Base-by-base conservation (phyloP, 1,140 invertebrate genomes). In the Pararge aegeria region DNA sequence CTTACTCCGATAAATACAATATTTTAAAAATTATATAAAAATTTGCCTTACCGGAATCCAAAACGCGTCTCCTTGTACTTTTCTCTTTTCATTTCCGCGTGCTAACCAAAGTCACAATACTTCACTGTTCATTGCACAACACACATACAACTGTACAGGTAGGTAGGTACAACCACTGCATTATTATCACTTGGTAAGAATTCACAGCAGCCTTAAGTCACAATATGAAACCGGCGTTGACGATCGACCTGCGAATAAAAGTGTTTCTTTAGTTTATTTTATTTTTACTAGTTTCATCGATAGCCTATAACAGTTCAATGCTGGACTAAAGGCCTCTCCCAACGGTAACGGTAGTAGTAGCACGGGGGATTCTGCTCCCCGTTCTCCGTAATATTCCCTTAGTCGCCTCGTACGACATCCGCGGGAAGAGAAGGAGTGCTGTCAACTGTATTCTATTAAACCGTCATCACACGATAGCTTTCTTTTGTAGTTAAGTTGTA, bases 11-110 rank as follows among this genome's bases (percentile, higher is more conserved):
- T 24, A 24, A 24, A 4, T 4, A 24, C 7, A 24, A 24, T 7
- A 30, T 30, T 1, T 30, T 7, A 30, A 30, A 10, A 30, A 34
- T 10, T 34, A 12, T 3, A 55, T 30, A 13, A 48, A 34, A 46
- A 27, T 51, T 24, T 18, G 13, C 70, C 84, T 81, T 61, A 86
- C 84, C 83, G 67, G 62, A 76, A 68, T 76, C 74, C 70, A 55
- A 62, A 60, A 29, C 56, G 60, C 49, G 55, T 68, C 49, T 60
- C 73, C 75, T 81, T 86, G 68, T 87, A 86, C 76, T 87, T 87
- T 87, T 87, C 84, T 77, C 84, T 87, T 87, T 87, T 87, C 84
- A 87, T 87, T 80, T 81, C 84, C 80, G 80, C 74, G 71, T 61
- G 61, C 68, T 78, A 46, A 68, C 67, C 34, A 73, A 20, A 71